Percentiles rank a stretch among this genome's conserved stretches.
phyloP scores from a whole-genome alignment of 2,113 vertebrate species.

The Pelodiscus sinensis region DNA sequence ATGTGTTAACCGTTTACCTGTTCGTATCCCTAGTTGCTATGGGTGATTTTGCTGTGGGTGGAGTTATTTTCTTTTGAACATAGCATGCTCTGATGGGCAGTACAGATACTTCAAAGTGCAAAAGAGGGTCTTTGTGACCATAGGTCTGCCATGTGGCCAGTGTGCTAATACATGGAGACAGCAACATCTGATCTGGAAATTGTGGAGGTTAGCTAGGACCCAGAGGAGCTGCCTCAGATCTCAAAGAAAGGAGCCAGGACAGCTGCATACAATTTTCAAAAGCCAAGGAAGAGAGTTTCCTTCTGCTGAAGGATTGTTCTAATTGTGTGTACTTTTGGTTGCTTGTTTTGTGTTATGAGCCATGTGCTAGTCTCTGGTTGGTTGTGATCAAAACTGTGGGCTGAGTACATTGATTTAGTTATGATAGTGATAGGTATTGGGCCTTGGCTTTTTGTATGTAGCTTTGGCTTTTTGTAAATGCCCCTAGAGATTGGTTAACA shows the following conservation, averaged over 20 bases:
- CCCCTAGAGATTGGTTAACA: too few relatives aligned
- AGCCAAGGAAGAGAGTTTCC: too few relatives aligned
- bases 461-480: too few relatives aligned
- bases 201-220: background rate
- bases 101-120: background rate
- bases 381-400: too few relatives aligned
- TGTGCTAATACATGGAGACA: background rate
- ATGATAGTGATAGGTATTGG: background rate
- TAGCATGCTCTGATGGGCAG: background rate
- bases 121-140: background rate
- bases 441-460: background rate
- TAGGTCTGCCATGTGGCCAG: fast-evolving
- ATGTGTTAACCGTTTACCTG: too few relatives aligned
- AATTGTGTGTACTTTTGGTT: too few relatives aligned
- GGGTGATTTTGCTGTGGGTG: constrained; percentile 11
- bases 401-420: too few relatives aligned
- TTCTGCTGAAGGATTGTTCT: too few relatives aligned
- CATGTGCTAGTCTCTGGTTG: too few relatives aligned
- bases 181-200: background rate
- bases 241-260: background rate
- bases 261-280: too few relatives aligned
- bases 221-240: background rate
- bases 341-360: too few relatives aligned
- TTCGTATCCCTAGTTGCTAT: background rate
- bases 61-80: background rate